Evolutionary conservation across 2,888 invertebrate species (phyloP).

Genomic region (Willowsia nigromaculata): DNA sequence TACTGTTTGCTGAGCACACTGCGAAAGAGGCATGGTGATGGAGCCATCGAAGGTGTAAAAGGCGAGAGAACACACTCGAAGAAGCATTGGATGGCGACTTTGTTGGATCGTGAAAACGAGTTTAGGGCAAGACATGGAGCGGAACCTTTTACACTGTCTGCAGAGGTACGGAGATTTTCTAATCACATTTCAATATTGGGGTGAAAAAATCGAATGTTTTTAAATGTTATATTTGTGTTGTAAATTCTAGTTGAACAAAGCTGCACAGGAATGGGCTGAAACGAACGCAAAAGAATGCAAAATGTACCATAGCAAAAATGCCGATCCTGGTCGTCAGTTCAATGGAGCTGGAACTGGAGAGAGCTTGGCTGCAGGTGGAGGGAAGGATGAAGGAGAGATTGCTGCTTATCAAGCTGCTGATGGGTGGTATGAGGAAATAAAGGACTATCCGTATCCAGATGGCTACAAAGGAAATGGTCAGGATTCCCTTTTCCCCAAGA

Average conservation of each 20-base stretch:
- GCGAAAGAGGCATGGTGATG: not conserved
- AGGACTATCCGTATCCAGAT: conserved; percentile 40
- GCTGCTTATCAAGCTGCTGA: conserved; percentile 27
- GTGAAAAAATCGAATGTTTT: not conserved
- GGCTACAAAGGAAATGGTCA: conserved; percentile 1
- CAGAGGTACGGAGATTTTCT: not conserved
- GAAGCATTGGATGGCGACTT: conserved; percentile 53
- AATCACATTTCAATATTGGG: not conserved
- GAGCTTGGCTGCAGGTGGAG: not conserved
- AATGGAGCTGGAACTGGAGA: conserved; percentile 39
- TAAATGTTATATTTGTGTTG: not conserved
- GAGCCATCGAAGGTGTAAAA: conserved; percentile 43
- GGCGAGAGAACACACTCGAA: conserved; percentile 5
- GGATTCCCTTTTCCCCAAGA: conserved; percentile 6
- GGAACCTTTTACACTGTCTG: not conserved
- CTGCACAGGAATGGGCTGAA: conserved; percentile 51
- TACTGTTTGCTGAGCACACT: conserved; percentile 26
- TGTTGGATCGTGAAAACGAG: conserved; percentile 60
- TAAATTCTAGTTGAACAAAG: conserved; percentile 30
- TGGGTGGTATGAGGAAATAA: conserved; percentile 61
- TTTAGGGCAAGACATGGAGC: conserved; percentile 43
- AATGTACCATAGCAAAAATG: conserved; percentile 40
- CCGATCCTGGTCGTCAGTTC: not conserved
- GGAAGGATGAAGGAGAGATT: not conserved
- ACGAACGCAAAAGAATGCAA: conserved; percentile 33